A percentile compares a stretch with the other conserved stretches of the same genome.
These are phyloP conservation scores for Cyprinus carpio DNA, from an alignment of 2,113 vertebrate species.

Conservation along the genomic window DNA sequence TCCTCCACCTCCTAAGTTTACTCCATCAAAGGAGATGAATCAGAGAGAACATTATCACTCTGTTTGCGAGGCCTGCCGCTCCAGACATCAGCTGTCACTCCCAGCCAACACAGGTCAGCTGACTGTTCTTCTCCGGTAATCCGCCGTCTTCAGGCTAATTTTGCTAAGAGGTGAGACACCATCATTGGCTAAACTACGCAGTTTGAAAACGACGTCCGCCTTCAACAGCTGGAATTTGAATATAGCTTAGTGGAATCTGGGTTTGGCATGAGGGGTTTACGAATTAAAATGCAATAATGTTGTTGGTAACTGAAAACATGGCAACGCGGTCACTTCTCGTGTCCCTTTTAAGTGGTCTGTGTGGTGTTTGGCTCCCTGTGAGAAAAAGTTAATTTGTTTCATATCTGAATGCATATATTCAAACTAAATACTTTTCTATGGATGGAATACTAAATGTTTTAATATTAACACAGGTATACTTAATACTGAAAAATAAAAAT, in stretches of 20 bases:
- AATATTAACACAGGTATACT: no score
- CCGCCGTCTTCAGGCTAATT: background rate
- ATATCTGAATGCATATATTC: no score
- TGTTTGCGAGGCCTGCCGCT: conserved; percentile 92
- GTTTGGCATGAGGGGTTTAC: background rate
- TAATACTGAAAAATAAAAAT: no score
- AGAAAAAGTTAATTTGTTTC: background rate
- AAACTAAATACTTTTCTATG: no score
- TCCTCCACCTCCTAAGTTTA: conserved; percentile 96
- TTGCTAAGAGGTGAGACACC: background rate
- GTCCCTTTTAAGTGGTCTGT: background rate
- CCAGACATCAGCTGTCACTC: conserved; percentile 95
- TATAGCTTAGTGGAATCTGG: background rate
- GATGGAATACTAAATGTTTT: no score
- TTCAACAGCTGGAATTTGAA: background rate
- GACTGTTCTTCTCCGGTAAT: background rate
- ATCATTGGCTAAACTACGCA: background rate
- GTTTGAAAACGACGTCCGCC: background rate
- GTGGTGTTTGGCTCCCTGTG: background rate
- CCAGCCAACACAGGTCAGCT: conserved; percentile 93
- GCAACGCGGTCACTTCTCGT: background rate
- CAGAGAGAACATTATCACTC: conserved; percentile 94
- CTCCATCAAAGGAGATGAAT: conserved; percentile 94
- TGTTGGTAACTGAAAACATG: background rate
- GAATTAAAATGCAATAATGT: background rate